phyloP scores from a whole-genome alignment of 1,140 invertebrate genomes.

The Leucophenga varia region DNA sequence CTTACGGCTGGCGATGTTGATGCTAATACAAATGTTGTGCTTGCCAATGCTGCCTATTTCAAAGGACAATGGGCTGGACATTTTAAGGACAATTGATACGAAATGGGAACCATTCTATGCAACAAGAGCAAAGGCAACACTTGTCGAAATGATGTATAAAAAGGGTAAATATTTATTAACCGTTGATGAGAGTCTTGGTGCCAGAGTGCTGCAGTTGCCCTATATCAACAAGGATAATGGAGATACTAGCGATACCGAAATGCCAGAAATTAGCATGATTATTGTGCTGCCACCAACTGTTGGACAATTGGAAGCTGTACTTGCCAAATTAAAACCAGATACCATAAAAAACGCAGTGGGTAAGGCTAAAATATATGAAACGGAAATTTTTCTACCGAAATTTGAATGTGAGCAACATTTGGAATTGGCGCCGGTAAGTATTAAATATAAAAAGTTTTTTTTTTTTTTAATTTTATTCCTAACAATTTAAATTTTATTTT shows the following conservation, averaged over 20 bases:
- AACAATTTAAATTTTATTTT: constrained; percentile 14
- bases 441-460: neutral
- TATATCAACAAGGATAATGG: constrained; percentile 60
- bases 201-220: constrained; percentile 81
- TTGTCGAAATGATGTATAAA: constrained; percentile 77
- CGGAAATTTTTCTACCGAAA: constrained; percentile 79
- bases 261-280: constrained; percentile 76
- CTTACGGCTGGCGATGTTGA: constrained; percentile 65
- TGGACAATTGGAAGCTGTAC: constrained; percentile 63
- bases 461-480: constrained; percentile 2
- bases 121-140: constrained; percentile 64
- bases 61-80: constrained; percentile 74
- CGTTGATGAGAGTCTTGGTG: constrained; percentile 71
- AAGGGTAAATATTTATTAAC: constrained; percentile 77
- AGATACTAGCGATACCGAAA: constrained; percentile 48
- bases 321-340: constrained; percentile 62
- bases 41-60: constrained; percentile 89
- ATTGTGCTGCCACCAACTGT: constrained; percentile 79
- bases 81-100: constrained; percentile 67
- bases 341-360: constrained; percentile 67
- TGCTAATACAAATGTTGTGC: constrained; percentile 69
- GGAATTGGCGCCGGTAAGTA: constrained; percentile 50
- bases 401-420: constrained; percentile 74
- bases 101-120: constrained; percentile 66
- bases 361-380: constrained; percentile 66